Evolutionary conservation across 2,888 invertebrate genomes (phyloP), one percentile per base, ranked within the genome.

Genomic region (Caenorhabditis sp.): DNA sequence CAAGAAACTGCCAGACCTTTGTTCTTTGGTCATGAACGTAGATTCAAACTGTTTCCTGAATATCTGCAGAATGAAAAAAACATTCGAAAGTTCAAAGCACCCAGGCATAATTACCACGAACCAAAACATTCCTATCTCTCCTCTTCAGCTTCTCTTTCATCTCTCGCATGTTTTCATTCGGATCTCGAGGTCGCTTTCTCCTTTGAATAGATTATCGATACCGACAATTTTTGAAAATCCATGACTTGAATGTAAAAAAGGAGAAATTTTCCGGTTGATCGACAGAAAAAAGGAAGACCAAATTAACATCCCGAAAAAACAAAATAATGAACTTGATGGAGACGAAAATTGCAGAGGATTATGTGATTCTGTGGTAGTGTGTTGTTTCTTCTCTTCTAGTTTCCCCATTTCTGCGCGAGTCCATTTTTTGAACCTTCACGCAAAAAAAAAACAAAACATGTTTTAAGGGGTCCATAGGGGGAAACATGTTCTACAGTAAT

Each of bases 341-440:
- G 44, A 24, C 26, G 63, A 63, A 63, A 63, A 63, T 63, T 63
- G 44, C 24, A 10, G 63, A 28, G 63, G 63, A 44, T 63, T 63
- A 63, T 47, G 26, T 63, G 44, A 35, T 19, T 35, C 19, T 16
- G 24, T 63, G 41, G 61, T 63, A 44, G 38, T 63, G 26, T 63
- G 26, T 41, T 41, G 12, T 41, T 41, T 61, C n/a, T 19, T 31
- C 19, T 31, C 12, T 31, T 12, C 38, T 38, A 10, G 6, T 38
- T 38, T 47, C 10, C 6, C 22, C 8, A 49, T 49, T 49, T 54
- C 26, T 26, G 14, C 26, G 54, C 4, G 10, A 26, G 6, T 54
- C 54, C 6, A 47, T n/a, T 5, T n/a, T 47, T 4, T 51, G n/a
- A n/a, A n/a, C n/a, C n/a, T 54, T 54, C 22, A 22, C 19, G 26